Evolutionary conservation across 2,888 invertebrate species (phyloP).

Genomic region (Caenorhabditis sulstoni): DNA sequence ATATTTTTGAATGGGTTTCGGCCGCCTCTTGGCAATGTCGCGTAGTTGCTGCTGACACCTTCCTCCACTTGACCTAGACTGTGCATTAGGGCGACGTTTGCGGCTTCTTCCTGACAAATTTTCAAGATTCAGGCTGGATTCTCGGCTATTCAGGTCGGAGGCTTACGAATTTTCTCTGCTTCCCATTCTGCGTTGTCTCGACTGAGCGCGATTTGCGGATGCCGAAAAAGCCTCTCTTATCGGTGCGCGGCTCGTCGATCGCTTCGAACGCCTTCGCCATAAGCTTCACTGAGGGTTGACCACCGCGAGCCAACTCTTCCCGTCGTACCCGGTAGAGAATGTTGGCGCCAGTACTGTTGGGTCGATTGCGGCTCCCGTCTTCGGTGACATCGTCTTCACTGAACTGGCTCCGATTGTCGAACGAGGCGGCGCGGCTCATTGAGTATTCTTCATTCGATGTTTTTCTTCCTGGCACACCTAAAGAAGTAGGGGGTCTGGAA

Average conservation of each 20-base stretch:
- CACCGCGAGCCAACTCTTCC: conserved; percentile 78
- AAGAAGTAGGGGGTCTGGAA: background rate
- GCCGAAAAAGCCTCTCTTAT: conserved; percentile 75
- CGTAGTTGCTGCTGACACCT: conserved; percentile 64
- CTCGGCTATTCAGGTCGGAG: no score
- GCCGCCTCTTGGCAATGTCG: conserved; percentile 68
- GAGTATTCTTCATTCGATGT: conserved; percentile 55
- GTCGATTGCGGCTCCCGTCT: conserved; percentile 32
- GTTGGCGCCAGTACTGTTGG: conserved; percentile 72
- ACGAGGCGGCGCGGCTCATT: conserved; percentile 54
- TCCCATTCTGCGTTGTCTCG: conserved; percentile 69
- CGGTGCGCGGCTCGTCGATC: conserved; percentile 70
- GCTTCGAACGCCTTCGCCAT: conserved; percentile 78
- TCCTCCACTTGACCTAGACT: conserved; percentile 65
- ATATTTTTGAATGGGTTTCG: conserved; percentile 74
- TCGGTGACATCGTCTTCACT: conserved; percentile 57
- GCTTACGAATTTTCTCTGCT: conserved; percentile 56
- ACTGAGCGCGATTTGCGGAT: conserved; percentile 79
- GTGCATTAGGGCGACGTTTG: conserved; percentile 59
- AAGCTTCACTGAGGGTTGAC: conserved; percentile 76
- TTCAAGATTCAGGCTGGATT: no score
- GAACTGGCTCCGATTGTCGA: conserved; percentile 59
- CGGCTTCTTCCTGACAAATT: conserved; percentile 49
- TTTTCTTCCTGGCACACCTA: conserved; percentile 58
- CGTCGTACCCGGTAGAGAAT: conserved; percentile 78